Evolutionary conservation across 2,797 vertebrate genomes (phyloP).

Genomic region (Artibeus jamaicensis): DNA sequence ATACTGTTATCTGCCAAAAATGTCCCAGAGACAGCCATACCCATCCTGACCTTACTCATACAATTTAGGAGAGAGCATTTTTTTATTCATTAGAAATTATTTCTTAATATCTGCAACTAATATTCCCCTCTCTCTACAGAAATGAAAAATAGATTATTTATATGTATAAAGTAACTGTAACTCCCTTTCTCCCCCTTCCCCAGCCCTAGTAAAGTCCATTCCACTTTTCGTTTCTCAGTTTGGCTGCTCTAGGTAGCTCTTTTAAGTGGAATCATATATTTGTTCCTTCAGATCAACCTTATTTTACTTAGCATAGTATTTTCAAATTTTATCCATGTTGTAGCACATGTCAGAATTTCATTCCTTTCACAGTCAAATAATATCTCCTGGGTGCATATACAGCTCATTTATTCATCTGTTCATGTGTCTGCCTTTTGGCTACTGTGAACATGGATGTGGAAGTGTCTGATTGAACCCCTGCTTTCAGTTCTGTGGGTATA

Average conservation of each 20-base stretch:
- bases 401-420: not conserved
- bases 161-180: not conserved
- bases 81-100: constrained; percentile 26
- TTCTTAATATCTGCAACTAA: not conserved
- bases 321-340: not conserved
- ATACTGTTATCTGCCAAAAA: not conserved
- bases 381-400: not conserved
- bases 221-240: not conserved
- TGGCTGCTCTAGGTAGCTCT: not conserved
- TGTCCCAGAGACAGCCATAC: not conserved
- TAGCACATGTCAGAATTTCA: not conserved
- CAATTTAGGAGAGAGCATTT: not conserved
- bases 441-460: not conserved
- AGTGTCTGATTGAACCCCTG: not conserved
- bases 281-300: not conserved
- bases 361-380: not conserved
- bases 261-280: not conserved
- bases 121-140: too few species aligned
- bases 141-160: too few species aligned
- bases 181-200: fast-evolving
- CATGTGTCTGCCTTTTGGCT: not conserved
- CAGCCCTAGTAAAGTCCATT: not conserved
- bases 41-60: not conserved
- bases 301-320: not conserved
- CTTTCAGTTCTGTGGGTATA: not conserved